A percentile compares a stretch with the other conserved stretches of the same genome.
phyloP scores from a whole-genome alignment of 2,113 vertebrate species.

The Scolopax mira region DNA sequence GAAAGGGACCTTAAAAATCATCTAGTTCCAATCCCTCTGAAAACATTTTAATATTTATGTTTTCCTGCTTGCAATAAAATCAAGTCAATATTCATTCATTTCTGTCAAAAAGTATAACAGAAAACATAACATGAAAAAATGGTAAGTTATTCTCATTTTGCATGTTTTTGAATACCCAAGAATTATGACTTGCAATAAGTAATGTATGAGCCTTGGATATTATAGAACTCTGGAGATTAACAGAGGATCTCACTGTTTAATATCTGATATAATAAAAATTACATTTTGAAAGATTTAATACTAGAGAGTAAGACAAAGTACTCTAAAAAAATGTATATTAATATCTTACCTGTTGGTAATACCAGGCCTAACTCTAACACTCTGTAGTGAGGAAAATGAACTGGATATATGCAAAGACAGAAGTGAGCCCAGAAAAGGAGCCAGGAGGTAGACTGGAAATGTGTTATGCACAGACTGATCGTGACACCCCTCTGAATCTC shows the following conservation, averaged over 20 bases:
- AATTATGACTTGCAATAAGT: constrained; percentile 48
- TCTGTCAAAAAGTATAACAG: constrained; percentile 28
- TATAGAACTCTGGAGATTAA: constrained; percentile 53
- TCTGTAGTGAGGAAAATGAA: neutral
- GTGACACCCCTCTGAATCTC: neutral
- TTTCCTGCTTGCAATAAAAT: constrained; percentile 37
- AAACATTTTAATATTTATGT: neutral
- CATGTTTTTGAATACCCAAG: constrained; percentile 32
- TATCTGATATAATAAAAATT: constrained; percentile 58
- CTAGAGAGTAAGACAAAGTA: neutral
- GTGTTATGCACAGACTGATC: neutral
- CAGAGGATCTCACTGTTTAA: constrained; percentile 31
- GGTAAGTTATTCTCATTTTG: constrained; percentile 36
- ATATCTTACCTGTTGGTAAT: neutral
- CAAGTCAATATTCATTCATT: constrained; percentile 2
- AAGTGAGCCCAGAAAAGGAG: neutral
- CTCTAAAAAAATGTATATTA: neutral
- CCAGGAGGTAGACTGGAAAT: neutral
- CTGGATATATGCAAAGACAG: neutral
- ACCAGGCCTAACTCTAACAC: neutral
- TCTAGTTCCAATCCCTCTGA: neutral
- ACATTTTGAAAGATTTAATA: constrained; percentile 15
- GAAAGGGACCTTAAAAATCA: no score
- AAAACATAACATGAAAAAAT: constrained; percentile 26
- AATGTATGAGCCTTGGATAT: constrained; percentile 45